Conservation (phyloP, 2,888 invertebrate genomes). For the Drosophila mercatorum region DNA sequence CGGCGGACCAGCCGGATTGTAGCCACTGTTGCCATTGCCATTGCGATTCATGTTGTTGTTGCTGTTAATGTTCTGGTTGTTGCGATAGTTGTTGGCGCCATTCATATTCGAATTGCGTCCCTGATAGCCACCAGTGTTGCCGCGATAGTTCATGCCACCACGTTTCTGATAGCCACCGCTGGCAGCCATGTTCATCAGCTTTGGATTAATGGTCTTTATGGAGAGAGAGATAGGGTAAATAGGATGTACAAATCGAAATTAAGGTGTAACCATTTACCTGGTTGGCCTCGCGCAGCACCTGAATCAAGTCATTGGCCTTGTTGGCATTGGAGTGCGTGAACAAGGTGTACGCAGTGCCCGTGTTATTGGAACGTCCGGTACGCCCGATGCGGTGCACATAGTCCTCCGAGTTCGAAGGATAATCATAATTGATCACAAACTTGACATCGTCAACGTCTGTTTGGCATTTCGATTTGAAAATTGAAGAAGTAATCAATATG, state of each 20-base stretch:
- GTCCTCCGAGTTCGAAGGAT: constrained; percentile 98
- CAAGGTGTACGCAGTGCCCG: constrained; percentile 98
- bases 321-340: constrained; percentile 96
- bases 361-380: constrained; percentile 96
- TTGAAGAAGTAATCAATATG: constrained; percentile 70
- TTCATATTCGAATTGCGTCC: constrained; percentile 72
- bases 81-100: constrained; percentile 58
- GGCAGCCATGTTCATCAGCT: constrained; percentile 90
- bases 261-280: constrained; percentile 86
- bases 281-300: constrained; percentile 96
- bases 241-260: too few relatives aligned
- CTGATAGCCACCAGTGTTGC: constrained; percentile 73
- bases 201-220: constrained; percentile 91
- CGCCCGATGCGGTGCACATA: constrained; percentile 97
- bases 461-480: constrained; percentile 65
- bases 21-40: constrained; percentile 37
- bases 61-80: constrained; percentile 56
- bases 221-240: neutral
- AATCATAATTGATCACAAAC: constrained; percentile 99
- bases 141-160: constrained; percentile 72
- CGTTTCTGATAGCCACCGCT: constrained; percentile 79
- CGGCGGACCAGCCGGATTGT: constrained; percentile 51
- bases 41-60: constrained; percentile 52
- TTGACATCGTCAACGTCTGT: constrained; percentile 99
- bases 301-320: constrained; percentile 96